phyloP scores from a whole-genome alignment of 2,113 vertebrate genomes.

The Rousettus leschenaultii region DNA sequence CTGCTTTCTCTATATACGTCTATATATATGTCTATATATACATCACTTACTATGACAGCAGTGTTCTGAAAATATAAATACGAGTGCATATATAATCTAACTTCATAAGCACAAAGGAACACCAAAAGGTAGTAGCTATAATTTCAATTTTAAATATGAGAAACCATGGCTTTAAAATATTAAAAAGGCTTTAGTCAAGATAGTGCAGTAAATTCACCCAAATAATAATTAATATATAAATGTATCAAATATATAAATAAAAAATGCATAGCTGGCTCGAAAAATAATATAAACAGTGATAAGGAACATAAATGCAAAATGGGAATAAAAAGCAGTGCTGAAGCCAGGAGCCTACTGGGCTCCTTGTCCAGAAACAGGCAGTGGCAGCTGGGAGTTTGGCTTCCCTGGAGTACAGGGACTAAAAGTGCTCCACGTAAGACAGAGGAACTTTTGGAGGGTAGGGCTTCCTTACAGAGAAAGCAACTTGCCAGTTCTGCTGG shows the following conservation, averaged over 20 bases:
- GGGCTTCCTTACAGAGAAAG: neutral
- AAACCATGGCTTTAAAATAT: neutral
- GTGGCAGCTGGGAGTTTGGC: neutral
- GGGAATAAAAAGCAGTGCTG: neutral
- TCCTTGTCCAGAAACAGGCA: neutral
- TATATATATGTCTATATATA: neutral
- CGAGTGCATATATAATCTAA: neutral
- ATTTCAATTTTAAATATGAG: conserved; percentile 21
- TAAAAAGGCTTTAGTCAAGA: conserved; percentile 3
- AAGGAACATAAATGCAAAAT: neutral
- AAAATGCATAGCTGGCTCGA: neutral
- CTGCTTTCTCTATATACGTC: neutral
- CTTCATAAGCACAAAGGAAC: neutral
- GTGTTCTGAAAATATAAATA: neutral
- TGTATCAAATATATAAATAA: conserved; percentile 23
- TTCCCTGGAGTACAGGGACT: neutral
- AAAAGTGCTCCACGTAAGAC: neutral
- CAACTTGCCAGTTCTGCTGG: neutral
- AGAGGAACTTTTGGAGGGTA: neutral
- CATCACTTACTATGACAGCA: neutral
- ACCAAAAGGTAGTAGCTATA: neutral
- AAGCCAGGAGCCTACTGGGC: neutral
- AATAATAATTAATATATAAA: neutral
- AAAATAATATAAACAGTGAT: neutral
- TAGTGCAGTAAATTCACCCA: neutral